Conservation (phyloP, 1,140 invertebrate genomes). For the Ostrea edulis region DNA sequence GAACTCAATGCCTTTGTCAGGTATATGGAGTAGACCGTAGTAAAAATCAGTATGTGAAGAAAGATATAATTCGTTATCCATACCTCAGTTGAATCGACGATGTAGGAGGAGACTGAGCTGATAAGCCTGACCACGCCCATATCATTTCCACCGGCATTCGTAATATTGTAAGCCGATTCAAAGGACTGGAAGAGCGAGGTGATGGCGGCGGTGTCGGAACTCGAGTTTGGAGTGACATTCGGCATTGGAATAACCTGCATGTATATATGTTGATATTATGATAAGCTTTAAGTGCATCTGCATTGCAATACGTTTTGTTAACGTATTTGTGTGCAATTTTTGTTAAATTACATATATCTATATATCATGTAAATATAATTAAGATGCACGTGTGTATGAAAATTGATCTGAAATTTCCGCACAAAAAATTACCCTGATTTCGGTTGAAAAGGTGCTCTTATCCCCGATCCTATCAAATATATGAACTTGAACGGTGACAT, state of each 20-base stretch:
- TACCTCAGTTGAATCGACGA: background rate
- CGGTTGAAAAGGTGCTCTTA: background rate
- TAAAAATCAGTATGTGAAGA: too few relatives aligned
- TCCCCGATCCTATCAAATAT: conserved; percentile 47
- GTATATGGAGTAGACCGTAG: too few relatives aligned
- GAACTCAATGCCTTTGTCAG: too few relatives aligned
- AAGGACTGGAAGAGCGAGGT: conserved; percentile 24
- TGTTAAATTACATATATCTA: too few relatives aligned
- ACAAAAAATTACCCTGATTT: conserved; percentile 40
- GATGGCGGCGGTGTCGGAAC: conserved; percentile 2
- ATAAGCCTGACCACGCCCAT: conserved; percentile 42
- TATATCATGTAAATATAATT: too few relatives aligned
- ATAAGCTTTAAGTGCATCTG: too few relatives aligned
- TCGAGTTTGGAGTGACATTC: background rate
- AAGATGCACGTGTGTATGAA: too few relatives aligned
- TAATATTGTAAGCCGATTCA: conserved; percentile 23
- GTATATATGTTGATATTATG: background rate
- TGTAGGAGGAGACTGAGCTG: conserved; percentile 1
- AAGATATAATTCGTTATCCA: background rate
- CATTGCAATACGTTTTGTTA: too few relatives aligned
- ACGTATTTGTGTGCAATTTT: too few relatives aligned
- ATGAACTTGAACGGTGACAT: background rate
- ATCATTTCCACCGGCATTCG: conserved; percentile 46
- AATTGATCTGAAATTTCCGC: too few relatives aligned
- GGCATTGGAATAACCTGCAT: conserved; percentile 1